A percentile compares a stretch with the other conserved stretches of the same genome.
phyloP scores from a whole-genome alignment of 2,888 invertebrate species.

The Perizoma affinitatum region DNA sequence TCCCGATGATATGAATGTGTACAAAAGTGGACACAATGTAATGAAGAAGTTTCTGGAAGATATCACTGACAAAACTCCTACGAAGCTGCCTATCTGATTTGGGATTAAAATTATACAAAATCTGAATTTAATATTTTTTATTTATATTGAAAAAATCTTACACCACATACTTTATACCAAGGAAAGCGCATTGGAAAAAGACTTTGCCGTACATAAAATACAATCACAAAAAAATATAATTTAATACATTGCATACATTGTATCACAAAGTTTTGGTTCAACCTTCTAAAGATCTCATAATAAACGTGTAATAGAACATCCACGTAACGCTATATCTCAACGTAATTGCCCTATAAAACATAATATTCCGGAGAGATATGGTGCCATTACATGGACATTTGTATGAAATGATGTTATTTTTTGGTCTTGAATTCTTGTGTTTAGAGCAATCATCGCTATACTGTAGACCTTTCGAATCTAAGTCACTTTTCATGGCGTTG shows the following conservation, averaged over 20 bases:
- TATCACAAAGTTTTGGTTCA: slow-evolving; percentile 7
- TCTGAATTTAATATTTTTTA: background rate
- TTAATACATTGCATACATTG: slow-evolving; percentile 1
- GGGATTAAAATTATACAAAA: slow-evolving; percentile 7
- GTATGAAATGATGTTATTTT: slow-evolving; percentile 21
- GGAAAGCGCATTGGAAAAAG: too few species aligned
- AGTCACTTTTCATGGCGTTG: slow-evolving; percentile 4
- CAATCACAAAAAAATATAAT: background rate
- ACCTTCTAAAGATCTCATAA: slow-evolving; percentile 18
- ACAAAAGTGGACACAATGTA: slow-evolving; percentile 53
- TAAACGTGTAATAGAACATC: slow-evolving; percentile 21
- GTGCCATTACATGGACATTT: slow-evolving; percentile 39
- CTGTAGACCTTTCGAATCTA: slow-evolving; percentile 6
- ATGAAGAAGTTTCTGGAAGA: slow-evolving; percentile 62
- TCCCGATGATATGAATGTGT: slow-evolving; percentile 51
- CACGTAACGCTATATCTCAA: slow-evolving; percentile 23
- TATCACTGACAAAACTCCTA: slow-evolving; percentile 46
- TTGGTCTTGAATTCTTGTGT: slow-evolving; percentile 19
- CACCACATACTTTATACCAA: background rate
- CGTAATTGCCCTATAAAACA: slow-evolving; percentile 25
- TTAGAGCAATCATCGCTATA: slow-evolving; percentile 8
- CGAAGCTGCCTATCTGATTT: slow-evolving; percentile 1
- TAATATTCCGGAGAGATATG: slow-evolving; percentile 21
- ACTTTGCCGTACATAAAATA: background rate
- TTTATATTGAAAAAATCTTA: background rate